Evolutionary conservation across 2,113 vertebrate species (phyloP), one percentile per base, ranked within the genome.

Genomic region (Zosterops hypoxanthus): DNA sequence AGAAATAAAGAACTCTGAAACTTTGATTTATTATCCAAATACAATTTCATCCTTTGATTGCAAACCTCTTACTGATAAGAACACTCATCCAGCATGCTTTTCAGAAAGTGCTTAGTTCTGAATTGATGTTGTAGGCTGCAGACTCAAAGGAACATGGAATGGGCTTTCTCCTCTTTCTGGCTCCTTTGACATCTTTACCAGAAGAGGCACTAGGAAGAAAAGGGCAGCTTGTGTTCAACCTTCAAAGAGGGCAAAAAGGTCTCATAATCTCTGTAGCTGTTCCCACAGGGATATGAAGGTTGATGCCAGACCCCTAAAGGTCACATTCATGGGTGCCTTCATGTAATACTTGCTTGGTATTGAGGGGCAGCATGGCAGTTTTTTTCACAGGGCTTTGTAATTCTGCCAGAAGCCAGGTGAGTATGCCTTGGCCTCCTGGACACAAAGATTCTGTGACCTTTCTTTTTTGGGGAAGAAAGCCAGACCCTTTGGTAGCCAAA

Each of bases 281-380:
- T 47, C 50, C 46, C 12, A 3, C 50, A 12, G 18, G 2, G 9
- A 14, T 6, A 14, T 5, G 28, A 29, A 59, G 39, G 44, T 23
- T 1, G 8, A 31, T 13, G 36, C 5, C 52, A 34, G 47, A 25
- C 5, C 8, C 4, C 1, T 24, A 16, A 15, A 33, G 0, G 5
- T 22, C 4, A 29, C 31, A 60, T n/a, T 7, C n/a, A 77, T 29
- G 19, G 63, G 6, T 55, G 15, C 12, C 47, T 50, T 31, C 34
- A 3, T 0, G 7, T 29, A 66, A 11, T 2, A 3, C 39, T 39
- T 3, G 0, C 10, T 34, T 24, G 33, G 42, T 17, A 1, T 18
- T 1, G 15, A 55, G 36, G 20, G 42, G 9, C 39, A n/a, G 36
- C 0, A 1, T 17, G 17, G 33, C 55, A 36, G 0, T 13, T 46